Evolutionary conservation across 2,888 invertebrate genomes (phyloP).

Genomic region (Dione vanillae): DNA sequence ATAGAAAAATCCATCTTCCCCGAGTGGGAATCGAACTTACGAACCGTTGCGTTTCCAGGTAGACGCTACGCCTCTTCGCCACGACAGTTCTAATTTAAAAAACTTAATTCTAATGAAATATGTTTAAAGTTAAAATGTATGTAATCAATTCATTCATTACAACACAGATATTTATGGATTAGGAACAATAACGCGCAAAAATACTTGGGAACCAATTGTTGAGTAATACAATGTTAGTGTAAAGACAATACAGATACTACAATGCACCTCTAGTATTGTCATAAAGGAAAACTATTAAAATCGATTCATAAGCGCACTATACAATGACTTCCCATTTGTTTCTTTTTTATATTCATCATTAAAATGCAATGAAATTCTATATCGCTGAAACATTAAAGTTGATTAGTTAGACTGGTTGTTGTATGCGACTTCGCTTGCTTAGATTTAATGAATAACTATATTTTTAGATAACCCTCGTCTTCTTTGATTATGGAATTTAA

Average conservation of each 20-base stretch:
- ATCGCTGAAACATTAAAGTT: neutral
- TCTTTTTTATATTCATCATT: conserved; percentile 23
- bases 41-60: too few relatives aligned
- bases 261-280: conserved; percentile 13
- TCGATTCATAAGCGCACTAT: conserved; percentile 8
- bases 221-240: conserved; percentile 9
- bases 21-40: too few relatives aligned
- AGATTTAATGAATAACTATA: too few relatives aligned
- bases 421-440: too few relatives aligned
- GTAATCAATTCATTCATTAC: conserved; percentile 6
- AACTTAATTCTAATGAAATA: too few relatives aligned
- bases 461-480: too few relatives aligned
- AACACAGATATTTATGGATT: neutral
- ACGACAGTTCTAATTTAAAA: too few relatives aligned
- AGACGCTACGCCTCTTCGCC: too few relatives aligned
- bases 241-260: conserved; percentile 16
- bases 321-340: conserved; percentile 5
- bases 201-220: conserved; percentile 26
- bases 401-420: neutral
- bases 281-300: conserved; percentile 19
- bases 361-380: neutral
- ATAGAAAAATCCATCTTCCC: too few relatives aligned
- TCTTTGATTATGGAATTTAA: too few relatives aligned
- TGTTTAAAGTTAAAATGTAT: neutral
- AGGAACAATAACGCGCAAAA: conserved; percentile 19